These are phyloP conservation scores for Cephus spinipes DNA, from an alignment of 2,888 invertebrate species.

Conservation along the genomic window DNA sequence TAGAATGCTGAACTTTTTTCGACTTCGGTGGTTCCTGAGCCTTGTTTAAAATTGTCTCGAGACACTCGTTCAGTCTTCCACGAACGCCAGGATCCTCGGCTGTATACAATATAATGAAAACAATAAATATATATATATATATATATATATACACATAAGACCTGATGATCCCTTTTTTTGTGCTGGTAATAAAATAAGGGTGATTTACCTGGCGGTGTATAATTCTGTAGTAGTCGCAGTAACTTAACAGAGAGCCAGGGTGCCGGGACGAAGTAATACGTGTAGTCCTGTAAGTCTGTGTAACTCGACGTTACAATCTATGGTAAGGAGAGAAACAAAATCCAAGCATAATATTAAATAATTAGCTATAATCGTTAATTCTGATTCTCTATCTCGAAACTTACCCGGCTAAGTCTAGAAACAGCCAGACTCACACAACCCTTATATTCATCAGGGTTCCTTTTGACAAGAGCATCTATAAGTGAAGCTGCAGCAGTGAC, in stretches of 20 bases:
- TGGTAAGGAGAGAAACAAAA: conserved; percentile 43
- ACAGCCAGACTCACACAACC: conserved; percentile 98
- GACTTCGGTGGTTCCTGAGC: conserved; percentile 99
- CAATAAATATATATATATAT: conserved; percentile 1
- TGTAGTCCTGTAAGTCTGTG: conserved; percentile 99
- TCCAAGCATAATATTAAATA: background rate
- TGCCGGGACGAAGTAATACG: conserved; percentile 99
- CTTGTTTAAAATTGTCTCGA: conserved; percentile 98
- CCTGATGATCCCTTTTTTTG: background rate
- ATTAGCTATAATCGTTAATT: background rate
- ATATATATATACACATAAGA: background rate
- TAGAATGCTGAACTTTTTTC: conserved; percentile 99
- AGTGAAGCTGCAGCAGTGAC: conserved; percentile 98
- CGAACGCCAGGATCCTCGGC: conserved; percentile 96
- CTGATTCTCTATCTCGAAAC: conserved; percentile 32
- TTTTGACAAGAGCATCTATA: conserved; percentile 97
- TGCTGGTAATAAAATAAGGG: conserved; percentile 1
- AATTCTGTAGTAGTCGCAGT: conserved; percentile 95
- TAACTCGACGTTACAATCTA: conserved; percentile 98
- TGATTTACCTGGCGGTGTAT: conserved; percentile 88
- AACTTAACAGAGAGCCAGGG: conserved; percentile 99
- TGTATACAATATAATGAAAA: conserved; percentile 37
- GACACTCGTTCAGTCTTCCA: conserved; percentile 95
- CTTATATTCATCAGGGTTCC: conserved; percentile 99
- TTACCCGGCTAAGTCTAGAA: conserved; percentile 91